Evolutionary conservation across 2,888 invertebrate genomes (phyloP).

Genomic region (Lasioglossum figueresi): DNA sequence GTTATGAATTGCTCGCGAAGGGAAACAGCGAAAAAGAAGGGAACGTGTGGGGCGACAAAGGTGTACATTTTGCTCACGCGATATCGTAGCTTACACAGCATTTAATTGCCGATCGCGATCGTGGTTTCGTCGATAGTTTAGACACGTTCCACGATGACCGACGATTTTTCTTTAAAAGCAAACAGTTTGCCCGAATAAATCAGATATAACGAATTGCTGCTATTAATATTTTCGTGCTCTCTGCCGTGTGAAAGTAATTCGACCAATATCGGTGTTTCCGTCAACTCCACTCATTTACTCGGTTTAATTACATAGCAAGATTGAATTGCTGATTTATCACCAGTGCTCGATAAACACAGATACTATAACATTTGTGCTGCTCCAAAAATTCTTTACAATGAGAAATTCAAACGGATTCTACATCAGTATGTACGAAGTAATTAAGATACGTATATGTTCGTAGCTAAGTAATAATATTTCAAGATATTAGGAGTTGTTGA

Average conservation of each 20-base stretch:
- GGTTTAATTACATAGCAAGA: background rate
- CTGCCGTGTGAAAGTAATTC: background rate
- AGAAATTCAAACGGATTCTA: background rate
- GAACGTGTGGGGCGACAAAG: background rate
- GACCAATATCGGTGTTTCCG: background rate
- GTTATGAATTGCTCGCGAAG: constrained; percentile 18
- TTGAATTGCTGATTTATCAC: background rate
- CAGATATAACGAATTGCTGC: background rate
- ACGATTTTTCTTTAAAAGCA: background rate
- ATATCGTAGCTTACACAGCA: constrained; percentile 16
- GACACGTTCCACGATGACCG: constrained; percentile 3
- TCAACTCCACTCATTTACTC: background rate
- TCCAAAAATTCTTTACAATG: background rate
- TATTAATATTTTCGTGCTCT: background rate
- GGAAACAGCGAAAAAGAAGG: background rate
- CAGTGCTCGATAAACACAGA: background rate
- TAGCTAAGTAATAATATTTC: background rate
- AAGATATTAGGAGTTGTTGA: background rate
- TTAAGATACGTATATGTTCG: background rate
- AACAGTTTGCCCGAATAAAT: constrained; percentile 14
- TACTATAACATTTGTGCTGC: background rate
- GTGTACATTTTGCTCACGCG: constrained; percentile 39
- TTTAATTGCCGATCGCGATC: constrained; percentile 34
- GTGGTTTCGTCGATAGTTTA: constrained; percentile 19
- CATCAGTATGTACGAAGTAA: background rate